phyloP scores from a whole-genome alignment of 2,888 invertebrate species.

The Scelioninae gen. 2 region DNA sequence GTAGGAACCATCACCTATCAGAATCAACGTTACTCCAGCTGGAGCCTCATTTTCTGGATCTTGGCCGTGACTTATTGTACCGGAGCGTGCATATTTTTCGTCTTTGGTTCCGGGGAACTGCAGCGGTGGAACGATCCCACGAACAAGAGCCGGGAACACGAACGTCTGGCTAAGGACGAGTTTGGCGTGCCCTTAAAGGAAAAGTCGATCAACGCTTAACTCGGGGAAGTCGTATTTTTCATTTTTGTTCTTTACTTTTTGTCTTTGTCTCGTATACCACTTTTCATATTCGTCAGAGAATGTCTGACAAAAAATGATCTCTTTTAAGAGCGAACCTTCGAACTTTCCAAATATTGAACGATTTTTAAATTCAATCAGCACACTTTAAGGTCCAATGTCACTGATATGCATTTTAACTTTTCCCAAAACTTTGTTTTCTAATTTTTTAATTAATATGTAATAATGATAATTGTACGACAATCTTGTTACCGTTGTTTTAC shows the following conservation, averaged over 20 bases:
- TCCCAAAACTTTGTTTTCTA: too few species aligned
- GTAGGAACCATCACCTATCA: slow-evolving; percentile 86
- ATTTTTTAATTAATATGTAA: too few species aligned
- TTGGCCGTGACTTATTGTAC: slow-evolving; percentile 82
- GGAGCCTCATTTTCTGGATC: slow-evolving; percentile 90
- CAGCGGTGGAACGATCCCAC: slow-evolving; percentile 76
- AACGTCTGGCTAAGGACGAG: slow-evolving; percentile 66
- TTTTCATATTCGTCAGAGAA: neutral
- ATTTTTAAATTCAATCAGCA: too few species aligned
- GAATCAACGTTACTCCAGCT: slow-evolving; percentile 82
- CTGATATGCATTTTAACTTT: too few species aligned
- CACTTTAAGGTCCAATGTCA: too few species aligned
- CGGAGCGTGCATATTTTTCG: slow-evolving; percentile 81
- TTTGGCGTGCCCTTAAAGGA: slow-evolving; percentile 75
- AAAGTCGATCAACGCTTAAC: slow-evolving; percentile 42
- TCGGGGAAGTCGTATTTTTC: neutral
- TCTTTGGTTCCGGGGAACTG: slow-evolving; percentile 82
- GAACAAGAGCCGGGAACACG: slow-evolving; percentile 31
- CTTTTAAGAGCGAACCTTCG: slow-evolving; percentile 2
- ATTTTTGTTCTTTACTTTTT: neutral
- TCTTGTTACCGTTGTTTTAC: too few species aligned
- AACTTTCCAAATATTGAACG: too few species aligned
- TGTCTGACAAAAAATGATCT: slow-evolving; percentile 26
- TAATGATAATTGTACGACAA: too few species aligned
- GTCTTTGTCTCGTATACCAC: too few species aligned